A percentile compares a stretch with the other conserved stretches of the same genome.
phyloP scores from a whole-genome alignment of 2,888 invertebrate genomes.

The Leptura quadrifasciata region DNA sequence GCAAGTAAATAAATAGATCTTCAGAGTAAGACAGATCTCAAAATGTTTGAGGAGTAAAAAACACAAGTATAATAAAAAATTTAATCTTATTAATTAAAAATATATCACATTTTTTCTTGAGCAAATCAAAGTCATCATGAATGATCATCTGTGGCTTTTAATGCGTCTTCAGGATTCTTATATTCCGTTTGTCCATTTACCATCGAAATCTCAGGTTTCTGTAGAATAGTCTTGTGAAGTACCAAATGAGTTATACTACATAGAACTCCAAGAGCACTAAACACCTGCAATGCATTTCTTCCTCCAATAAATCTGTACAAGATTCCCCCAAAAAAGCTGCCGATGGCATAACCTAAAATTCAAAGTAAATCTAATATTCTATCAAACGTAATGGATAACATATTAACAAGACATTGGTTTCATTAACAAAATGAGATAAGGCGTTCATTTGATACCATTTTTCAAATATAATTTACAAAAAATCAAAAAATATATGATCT shows the following conservation, averaged over 20 bases:
- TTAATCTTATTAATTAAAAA: slow-evolving; percentile 22
- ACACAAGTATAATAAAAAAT: slow-evolving; percentile 6
- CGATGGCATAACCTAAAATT: slow-evolving; percentile 82
- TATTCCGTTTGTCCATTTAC: slow-evolving; percentile 53
- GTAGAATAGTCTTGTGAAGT: slow-evolving; percentile 67
- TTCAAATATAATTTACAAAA: no score
- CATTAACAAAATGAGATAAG: no score
- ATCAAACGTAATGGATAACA: no score
- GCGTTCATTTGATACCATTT: no score
- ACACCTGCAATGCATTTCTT: slow-evolving; percentile 76
- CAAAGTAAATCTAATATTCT: neutral
- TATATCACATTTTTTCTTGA: slow-evolving; percentile 22
- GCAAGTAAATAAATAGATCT: no score
- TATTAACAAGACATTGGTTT: no score
- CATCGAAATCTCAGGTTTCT: slow-evolving; percentile 35
- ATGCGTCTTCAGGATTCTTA: slow-evolving; percentile 63
- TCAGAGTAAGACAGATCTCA: no score
- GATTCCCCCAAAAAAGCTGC: slow-evolving; percentile 84
- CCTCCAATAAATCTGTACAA: slow-evolving; percentile 82
- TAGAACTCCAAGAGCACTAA: slow-evolving; percentile 71
- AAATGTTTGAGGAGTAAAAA: neutral
- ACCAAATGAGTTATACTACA: slow-evolving; percentile 73
- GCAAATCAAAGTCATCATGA: neutral
- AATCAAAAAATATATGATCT: no score
- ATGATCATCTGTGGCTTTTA: slow-evolving; percentile 43